Conservation (phyloP, 2,888 invertebrate genomes). For the Hecatera dysodea region DNA sequence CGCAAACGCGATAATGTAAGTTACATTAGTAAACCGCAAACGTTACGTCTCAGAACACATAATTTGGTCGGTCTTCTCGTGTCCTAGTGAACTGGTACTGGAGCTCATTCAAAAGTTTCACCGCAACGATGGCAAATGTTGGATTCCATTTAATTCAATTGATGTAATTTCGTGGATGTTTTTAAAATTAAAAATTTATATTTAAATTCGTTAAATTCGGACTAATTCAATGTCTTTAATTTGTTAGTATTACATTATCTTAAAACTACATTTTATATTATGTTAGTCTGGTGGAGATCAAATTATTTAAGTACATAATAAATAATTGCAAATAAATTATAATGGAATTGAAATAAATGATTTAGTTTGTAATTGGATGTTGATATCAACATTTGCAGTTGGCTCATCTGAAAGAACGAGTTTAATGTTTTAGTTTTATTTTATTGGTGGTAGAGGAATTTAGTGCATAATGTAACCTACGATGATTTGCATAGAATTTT, state of each 20-base stretch:
- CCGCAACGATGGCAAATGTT: slow-evolving; percentile 52
- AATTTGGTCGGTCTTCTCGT: slow-evolving; percentile 60
- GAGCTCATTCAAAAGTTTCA: slow-evolving; percentile 62
- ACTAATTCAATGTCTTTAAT: too few relatives aligned
- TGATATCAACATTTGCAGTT: slow-evolving; percentile 27
- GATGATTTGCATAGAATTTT: too few relatives aligned
- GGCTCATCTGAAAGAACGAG: neutral
- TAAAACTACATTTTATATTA: too few relatives aligned
- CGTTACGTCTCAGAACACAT: slow-evolving; percentile 54
- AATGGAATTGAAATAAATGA: too few relatives aligned
- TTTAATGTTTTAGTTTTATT: neutral
- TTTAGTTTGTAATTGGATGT: too few relatives aligned
- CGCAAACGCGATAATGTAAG: slow-evolving; percentile 42
- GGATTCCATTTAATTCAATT: slow-evolving; percentile 57
- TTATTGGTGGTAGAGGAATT: neutral
- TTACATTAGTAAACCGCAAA: slow-evolving; percentile 49
- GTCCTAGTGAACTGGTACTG: slow-evolving; percentile 49
- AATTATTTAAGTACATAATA: too few relatives aligned
- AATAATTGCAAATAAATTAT: too few relatives aligned
- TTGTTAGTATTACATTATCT: too few relatives aligned
- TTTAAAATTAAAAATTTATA: too few relatives aligned
- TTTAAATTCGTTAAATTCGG: too few relatives aligned
- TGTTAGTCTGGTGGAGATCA: too few relatives aligned
- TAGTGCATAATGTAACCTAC: too few relatives aligned
- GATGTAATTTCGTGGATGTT: slow-evolving; percentile 51